phyloP scores from a whole-genome alignment of 2,797 vertebrate genomes.

The Alfaro cultratus region DNA sequence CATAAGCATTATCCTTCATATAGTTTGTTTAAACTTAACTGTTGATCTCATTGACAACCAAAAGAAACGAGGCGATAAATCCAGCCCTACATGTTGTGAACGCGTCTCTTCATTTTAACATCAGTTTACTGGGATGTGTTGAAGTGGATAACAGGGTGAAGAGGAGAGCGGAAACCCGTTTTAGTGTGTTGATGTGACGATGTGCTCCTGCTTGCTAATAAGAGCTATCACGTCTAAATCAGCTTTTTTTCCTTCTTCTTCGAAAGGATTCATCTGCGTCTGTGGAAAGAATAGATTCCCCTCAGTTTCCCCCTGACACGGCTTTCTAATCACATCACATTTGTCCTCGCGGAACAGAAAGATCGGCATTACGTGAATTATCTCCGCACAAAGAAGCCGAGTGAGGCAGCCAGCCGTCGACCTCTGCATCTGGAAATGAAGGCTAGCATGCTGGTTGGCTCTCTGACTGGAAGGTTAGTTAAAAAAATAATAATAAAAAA shows the following conservation, averaged over 20 bases:
- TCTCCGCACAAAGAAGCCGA: not conserved
- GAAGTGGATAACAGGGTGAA: constrained; percentile 5
- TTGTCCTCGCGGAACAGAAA: constrained; percentile 9
- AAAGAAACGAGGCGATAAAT: not conserved
- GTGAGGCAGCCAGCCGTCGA: not conserved
- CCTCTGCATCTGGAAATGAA: constrained; percentile 1
- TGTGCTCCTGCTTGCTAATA: constrained; percentile 9
- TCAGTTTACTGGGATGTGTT: constrained; percentile 3
- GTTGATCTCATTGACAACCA: constrained; percentile 4
- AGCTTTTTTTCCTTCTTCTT: constrained; percentile 3
- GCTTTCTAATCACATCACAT: constrained; percentile 16
- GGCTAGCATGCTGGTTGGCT: constrained; percentile 18
- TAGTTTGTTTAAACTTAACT: constrained; percentile 1
- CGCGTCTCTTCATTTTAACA: constrained; percentile 4
- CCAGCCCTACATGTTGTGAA: constrained; percentile 1
- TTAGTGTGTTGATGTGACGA: not conserved
- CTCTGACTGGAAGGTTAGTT: not conserved
- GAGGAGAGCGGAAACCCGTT: constrained; percentile 6
- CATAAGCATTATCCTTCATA: not conserved
- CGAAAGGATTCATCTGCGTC: constrained; percentile 1
- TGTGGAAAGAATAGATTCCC: constrained; percentile 11
- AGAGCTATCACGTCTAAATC: constrained; percentile 18
- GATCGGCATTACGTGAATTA: constrained; percentile 10
- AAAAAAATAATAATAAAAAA: not conserved
- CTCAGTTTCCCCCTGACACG: constrained; percentile 1